phyloP scores from a whole-genome alignment of 1,140 invertebrate genomes.

The Aleiodes sp. region DNA sequence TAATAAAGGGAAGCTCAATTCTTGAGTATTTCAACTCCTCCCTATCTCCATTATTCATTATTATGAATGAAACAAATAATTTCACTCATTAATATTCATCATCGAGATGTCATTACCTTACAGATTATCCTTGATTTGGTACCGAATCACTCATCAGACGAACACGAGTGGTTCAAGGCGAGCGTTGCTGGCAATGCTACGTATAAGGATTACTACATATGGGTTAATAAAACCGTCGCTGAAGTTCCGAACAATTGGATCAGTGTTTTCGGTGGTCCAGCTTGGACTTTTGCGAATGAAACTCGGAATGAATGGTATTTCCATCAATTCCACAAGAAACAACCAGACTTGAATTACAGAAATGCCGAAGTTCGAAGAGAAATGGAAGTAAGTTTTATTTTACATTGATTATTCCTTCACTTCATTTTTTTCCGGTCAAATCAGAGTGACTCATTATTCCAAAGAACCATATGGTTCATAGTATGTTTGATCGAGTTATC shows the following conservation, averaged over 20 bases:
- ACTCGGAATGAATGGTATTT: conserved; percentile 64
- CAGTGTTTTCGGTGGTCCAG: conserved; percentile 63
- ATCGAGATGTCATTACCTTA: no score
- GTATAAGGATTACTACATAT: conserved; percentile 80
- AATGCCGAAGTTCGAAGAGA: conserved; percentile 68
- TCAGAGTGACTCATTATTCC: no score
- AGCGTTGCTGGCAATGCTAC: conserved; percentile 66
- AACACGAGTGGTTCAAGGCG: conserved; percentile 78
- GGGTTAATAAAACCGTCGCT: conserved; percentile 65
- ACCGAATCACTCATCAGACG: conserved; percentile 80
- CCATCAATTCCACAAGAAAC: conserved; percentile 67
- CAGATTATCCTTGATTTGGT: conserved; percentile 59
- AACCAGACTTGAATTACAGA: conserved; percentile 74
- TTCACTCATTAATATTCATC: no score
- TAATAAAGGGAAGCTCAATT: no score
- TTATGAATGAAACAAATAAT: no score
- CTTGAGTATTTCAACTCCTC: no score
- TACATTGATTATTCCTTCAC: neutral
- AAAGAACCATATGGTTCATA: no score
- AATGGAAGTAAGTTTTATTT: conserved; percentile 58
- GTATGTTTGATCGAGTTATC: no score
- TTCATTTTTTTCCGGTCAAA: neutral
- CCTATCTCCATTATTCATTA: no score
- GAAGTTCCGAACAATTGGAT: conserved; percentile 71
- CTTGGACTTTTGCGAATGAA: conserved; percentile 64